These are phyloP conservation scores for Phalacrocorax pelagicus DNA, from an alignment of 2,113 vertebrate species.

Conservation along the genomic window DNA sequence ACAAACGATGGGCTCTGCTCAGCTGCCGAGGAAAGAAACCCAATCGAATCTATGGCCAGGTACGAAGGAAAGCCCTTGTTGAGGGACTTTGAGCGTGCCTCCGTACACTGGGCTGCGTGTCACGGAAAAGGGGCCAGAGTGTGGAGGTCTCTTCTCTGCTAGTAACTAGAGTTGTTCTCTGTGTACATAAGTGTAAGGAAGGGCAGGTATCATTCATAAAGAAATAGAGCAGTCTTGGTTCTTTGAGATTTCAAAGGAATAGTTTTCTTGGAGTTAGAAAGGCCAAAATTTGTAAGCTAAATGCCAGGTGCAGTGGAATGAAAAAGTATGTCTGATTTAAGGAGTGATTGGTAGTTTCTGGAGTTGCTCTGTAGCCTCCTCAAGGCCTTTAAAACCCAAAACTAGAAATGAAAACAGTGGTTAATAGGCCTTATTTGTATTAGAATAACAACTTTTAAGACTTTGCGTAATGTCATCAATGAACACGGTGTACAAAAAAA, in stretches of 20 bases:
- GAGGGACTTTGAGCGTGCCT: background rate
- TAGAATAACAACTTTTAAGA: background rate
- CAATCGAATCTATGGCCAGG: slow-evolving; percentile 96
- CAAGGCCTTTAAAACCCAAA: background rate
- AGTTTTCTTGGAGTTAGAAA: background rate
- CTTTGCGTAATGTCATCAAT: fast-evolving
- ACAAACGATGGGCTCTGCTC: slow-evolving; percentile 94
- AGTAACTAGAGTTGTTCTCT: fast-evolving
- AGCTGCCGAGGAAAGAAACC: slow-evolving; percentile 96
- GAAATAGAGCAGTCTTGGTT: fast-evolving
- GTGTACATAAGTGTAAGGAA: fast-evolving
- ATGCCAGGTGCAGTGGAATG: no score
- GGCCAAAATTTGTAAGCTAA: background rate
- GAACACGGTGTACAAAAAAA: fast-evolving
- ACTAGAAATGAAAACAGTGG: background rate
- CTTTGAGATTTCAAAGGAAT: background rate
- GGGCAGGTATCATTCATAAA: fast-evolving
- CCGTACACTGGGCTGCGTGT: fast-evolving
- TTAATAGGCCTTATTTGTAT: background rate
- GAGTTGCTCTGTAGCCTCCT: background rate
- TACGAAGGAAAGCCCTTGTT: background rate
- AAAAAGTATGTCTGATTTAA: background rate
- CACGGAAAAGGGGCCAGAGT: background rate
- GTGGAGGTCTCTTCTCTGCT: fast-evolving
- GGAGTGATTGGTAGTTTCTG: background rate